Base-by-base conservation (phyloP, 2,888 invertebrate species). In the Gisinianus flammeolus region DNA sequence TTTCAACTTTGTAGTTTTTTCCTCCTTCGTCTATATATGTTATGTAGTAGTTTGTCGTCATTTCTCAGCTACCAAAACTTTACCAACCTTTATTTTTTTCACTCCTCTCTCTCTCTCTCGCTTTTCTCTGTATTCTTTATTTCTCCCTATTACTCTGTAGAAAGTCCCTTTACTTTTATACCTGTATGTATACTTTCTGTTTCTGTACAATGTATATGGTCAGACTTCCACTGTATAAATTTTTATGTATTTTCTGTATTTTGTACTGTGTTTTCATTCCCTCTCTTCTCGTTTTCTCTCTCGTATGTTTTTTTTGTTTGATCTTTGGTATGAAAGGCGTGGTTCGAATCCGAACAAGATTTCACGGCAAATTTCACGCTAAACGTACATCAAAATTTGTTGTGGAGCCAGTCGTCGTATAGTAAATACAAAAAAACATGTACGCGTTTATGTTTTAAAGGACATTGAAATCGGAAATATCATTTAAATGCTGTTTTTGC, bases 321-420 rank as follows among this genome's bases (percentile, higher is more conserved):
- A 30, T 35, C 44, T 16, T 35, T 31, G 22, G 22, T 28, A 28
- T 26, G 26, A 70, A 44, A 52, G 70, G 70, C 52, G 70, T 70
- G 70, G 70, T 44, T 19, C 44, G 19, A 33, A 28, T 44, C 6
- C 28, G 8, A 4, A 22, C 28, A 67, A 10, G 44, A 44, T 44
- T 44, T 44, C 16, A 44, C 16, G 44, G 8, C 44, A 44, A 44
- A 44, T 44, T 44, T 44, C 44, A 44, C 44, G 44, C 44, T 10
- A 44, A 44, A 44, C 44, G 6, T 26, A 6, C 19, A 31, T 16
- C 6, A 67, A 67, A 31, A 30, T 5, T 26, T n/a, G n/a, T n/a
- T n/a, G n/a, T n/a, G n/a, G n/a, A n/a, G n/a, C n/a, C n/a, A n/a
- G n/a, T n/a, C n/a, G n/a, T n/a, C n/a, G n/a, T n/a, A n/a, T n/a